Base-by-base conservation (phyloP, 2,113 vertebrate genomes). In the Sisor rabdophorus region DNA sequence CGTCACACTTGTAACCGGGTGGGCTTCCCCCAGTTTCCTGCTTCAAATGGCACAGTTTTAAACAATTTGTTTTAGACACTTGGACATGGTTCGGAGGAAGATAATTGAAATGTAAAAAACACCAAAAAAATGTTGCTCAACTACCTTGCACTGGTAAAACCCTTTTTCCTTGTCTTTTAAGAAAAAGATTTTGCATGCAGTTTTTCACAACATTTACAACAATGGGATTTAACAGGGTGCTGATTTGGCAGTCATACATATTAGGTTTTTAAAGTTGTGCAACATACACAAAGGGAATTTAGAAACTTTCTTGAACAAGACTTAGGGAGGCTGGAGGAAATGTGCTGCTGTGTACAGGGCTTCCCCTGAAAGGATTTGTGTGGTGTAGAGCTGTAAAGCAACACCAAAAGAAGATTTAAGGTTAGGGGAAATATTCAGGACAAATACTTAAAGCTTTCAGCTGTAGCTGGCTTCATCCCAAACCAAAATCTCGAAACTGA, bases 21-120 rank as follows among this genome's bases (percentile, higher is more conserved):
- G 73, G 80, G 77, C 67, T 67, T 76, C 24, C 75, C 77, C 77
- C 60, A 28, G 17, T 50, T 79, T 79, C 74, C 56, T 78, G 30
- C 11, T 20, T 11, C 28, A 71, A 78, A 83, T 28, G 55, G 28
- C 40, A 67, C 2, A 12, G 50, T 74, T 64, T 74, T 63, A 68
- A 59, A 73, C 17, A 64, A 47, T 54, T 70, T 2, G 26, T 30
- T 58, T 26, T n/a, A 55, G 22, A 58, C 11, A 67, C 11, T 40
- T 30, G 36, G 26, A 60, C 40, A 32, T 3, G 28, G 19, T 44
- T 75, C 16, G 24, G 40, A 19, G 64, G 20, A 36, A n/a, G 63
- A 63, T 30, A 20, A 19, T 10, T 16, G 8, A 54, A 69, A 11
- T 26, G 22, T 65, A 10, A 36, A n/a, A 22, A 75, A 17, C 4